Percentiles rank a stretch among this genome's conserved stretches.
Conservation (phyloP, 1,140 invertebrate species). For the Octopus sinensis region DNA sequence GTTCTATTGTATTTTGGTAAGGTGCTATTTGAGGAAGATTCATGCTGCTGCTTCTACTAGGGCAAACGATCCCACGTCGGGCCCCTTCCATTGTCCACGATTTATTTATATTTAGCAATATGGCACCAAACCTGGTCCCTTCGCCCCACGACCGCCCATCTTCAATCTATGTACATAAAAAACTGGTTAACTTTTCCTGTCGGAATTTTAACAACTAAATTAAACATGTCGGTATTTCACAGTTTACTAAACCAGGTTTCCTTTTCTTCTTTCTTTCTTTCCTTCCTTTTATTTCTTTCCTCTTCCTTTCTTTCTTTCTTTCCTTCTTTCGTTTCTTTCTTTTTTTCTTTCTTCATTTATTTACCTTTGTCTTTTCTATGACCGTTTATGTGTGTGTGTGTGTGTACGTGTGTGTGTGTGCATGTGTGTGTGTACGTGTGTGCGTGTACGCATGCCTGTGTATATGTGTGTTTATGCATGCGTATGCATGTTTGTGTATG, state of each 20-base stretch:
- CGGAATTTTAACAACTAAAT: neutral
- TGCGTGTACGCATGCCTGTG: neutral
- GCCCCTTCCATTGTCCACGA: neutral
- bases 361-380: neutral
- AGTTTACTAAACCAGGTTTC: neutral
- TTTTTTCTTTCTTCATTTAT: neutral
- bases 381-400: neutral
- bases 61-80: neutral
- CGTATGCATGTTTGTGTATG: neutral
- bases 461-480: neutral
- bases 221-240: neutral
- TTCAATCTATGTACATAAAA: neutral
- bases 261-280: neutral
- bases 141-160: no score
- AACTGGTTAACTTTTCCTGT: neutral
- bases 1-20: no score
- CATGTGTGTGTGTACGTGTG: neutral
- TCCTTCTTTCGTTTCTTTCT: neutral
- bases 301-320: neutral
- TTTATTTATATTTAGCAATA: neutral
- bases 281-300: neutral
- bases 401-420: neutral
- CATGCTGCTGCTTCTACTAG: no score
- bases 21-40: no score
- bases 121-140: neutral